Evolutionary conservation across 2,888 invertebrate species (phyloP), one percentile per base, ranked within the genome.

Genomic region (Dicyrtoma fusca): DNA sequence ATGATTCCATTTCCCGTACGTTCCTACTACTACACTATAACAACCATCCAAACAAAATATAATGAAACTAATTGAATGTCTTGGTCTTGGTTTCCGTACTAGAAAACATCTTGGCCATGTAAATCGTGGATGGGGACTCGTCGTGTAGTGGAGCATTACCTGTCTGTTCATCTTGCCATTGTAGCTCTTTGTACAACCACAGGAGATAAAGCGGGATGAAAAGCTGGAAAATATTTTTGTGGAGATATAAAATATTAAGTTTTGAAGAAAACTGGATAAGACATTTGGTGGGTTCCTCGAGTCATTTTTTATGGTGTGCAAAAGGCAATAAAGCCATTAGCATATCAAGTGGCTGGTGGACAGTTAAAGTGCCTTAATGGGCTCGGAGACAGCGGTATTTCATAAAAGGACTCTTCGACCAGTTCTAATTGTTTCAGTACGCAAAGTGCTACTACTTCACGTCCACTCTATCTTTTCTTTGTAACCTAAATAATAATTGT

Each of bases 301-400:
- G 13, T 55, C 26, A 59, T 23, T 59, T 23, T 59, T 44, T 44
- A 13, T 44, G 45, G 8, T 44, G 45, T 44, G 45, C 13, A 10
- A 13, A 10, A 44, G 45, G 13, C 13, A 10, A 13, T n/a, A n/a
- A n/a, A 62, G 72, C 71, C 76, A 77, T 77, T 73, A 75, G 71
- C 73, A 64, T 76, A 75, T 76, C 75, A 75, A 72, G 75, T 71
- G 75, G 75, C 74, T 70, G 76, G 62, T 74, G 76, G 77, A 77
- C 76, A 76, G 74, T 79, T 79, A 73, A 76, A 76, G 76, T 77
- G 75, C 73, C 74, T 76, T 79, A 79, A 79, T 79, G 79, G 79
- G 73, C 74, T 74, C 66, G 77, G 79, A 79, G 79, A 79, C 79
- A 77, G 79, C 76, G 77, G 79, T 75, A 62, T 73, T 74, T 66